These are phyloP conservation scores for Drosophila fuyamai DNA, from an alignment of 1,140 invertebrate species.

Conservation along the genomic window DNA sequence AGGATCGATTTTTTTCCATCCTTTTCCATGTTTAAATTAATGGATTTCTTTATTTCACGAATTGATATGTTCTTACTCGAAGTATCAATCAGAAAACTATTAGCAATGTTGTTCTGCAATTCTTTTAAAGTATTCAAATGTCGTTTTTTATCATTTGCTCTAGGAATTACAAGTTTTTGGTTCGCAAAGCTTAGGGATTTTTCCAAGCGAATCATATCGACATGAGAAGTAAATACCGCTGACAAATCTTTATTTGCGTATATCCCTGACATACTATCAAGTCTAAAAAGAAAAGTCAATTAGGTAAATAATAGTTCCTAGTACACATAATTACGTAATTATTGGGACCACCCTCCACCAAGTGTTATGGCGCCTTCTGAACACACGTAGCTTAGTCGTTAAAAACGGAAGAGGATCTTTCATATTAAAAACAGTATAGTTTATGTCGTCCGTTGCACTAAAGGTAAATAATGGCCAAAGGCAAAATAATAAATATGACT, in stretches of 20 bases:
- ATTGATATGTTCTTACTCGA: not conserved
- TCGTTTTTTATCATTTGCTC: not conserved
- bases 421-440: constrained; percentile 40
- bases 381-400: constrained; percentile 47
- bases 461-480: too few relatives aligned
- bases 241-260: constrained; percentile 49
- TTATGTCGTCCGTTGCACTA: not conserved
- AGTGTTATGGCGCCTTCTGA: constrained; percentile 44
- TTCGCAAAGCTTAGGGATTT: constrained; percentile 17
- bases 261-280: constrained; percentile 59
- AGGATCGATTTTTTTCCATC: not conserved
- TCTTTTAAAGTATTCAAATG: not conserved
- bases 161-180: constrained; percentile 31
- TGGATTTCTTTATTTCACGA: not conserved
- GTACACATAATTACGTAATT: constrained; percentile 24
- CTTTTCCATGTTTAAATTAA: not conserved
- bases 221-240: constrained; percentile 32
- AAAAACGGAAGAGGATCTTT: constrained; percentile 40
- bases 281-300: constrained; percentile 10
- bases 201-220: constrained; percentile 35
- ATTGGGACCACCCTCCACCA: constrained; percentile 58
- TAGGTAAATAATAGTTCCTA: too few relatives aligned
- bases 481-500: too few relatives aligned
- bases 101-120: constrained; percentile 4
- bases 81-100: constrained; percentile 15